Evolutionary conservation across 1,140 invertebrate species (phyloP).

Genomic region (Sitodiplosis mosellana): DNA sequence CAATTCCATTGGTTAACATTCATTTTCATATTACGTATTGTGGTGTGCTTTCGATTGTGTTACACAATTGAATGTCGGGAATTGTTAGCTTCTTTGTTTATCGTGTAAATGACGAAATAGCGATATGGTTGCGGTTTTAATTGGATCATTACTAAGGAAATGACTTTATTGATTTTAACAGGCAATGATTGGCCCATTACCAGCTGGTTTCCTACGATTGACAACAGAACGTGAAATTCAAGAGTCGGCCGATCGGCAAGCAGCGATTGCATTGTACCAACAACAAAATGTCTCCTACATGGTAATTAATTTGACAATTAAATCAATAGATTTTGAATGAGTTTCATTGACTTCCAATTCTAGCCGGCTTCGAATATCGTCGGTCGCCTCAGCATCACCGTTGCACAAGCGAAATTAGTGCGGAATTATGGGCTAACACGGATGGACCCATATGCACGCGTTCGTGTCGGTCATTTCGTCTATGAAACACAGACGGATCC

Average conservation of each 20-base stretch:
- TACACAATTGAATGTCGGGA: no score
- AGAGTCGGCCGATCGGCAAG: conserved; percentile 56
- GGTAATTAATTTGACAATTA: conserved; percentile 3
- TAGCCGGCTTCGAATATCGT: conserved; percentile 37
- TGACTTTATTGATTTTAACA: conserved; percentile 15
- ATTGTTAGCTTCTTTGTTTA: no score
- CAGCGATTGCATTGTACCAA: conserved; percentile 63
- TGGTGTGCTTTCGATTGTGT: no score
- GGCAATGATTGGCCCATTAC: conserved; percentile 62
- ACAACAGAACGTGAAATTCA: conserved; percentile 37
- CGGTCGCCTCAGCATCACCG: conserved; percentile 61
- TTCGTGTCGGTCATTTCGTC: conserved; percentile 78
- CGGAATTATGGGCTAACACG: conserved; percentile 94
- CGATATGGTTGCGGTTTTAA: neutral
- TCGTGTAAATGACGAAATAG: no score
- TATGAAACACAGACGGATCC: conserved; percentile 83
- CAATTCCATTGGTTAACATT: no score
- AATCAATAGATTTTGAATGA: neutral
- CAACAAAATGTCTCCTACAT: conserved; percentile 31
- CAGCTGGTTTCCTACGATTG: conserved; percentile 61
- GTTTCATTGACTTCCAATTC: conserved; percentile 7
- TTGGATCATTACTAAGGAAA: no score
- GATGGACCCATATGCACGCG: conserved; percentile 92
- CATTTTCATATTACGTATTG: no score
- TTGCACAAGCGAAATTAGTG: conserved; percentile 72